These are phyloP conservation scores for Lasius fuliginosus DNA, from an alignment of 2,888 invertebrate genomes.

Conservation along the genomic window DNA sequence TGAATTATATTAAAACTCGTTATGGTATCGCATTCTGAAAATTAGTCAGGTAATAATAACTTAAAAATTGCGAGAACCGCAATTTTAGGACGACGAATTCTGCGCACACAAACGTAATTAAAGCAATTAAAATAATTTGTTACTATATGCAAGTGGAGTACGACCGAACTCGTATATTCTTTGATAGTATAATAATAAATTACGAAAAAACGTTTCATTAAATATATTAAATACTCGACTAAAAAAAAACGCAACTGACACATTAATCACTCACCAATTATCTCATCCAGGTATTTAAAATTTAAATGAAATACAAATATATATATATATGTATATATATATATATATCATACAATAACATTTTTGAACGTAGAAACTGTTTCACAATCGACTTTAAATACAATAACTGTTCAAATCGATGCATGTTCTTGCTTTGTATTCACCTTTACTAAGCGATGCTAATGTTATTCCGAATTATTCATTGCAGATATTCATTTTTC, in stretches of 20 bases:
- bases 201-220: slow-evolving; percentile 9
- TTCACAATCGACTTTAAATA: not conserved
- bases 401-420: not conserved
- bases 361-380: not conserved
- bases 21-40: not conserved
- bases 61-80: not conserved
- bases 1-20: not conserved
- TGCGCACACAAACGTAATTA: not conserved
- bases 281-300: not conserved
- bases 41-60: slow-evolving; percentile 11
- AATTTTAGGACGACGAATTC: not conserved
- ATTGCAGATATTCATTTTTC: not conserved
- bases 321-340: not conserved
- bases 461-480: slow-evolving; percentile 14
- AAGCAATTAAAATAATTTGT: slow-evolving; percentile 22
- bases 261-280: not conserved
- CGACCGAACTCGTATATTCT: not conserved
- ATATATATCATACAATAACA: not conserved
- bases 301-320: slow-evolving; percentile 1
- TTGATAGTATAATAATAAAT: slow-evolving; percentile 15
- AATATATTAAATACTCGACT: not conserved
- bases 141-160: not conserved
- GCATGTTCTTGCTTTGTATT: not conserved
- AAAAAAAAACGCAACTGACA: not conserved
- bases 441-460: not conserved